Evolutionary conservation across 2,888 invertebrate genomes (phyloP), one percentile per base, ranked within the genome.

Genomic region (Hesperia comma): DNA sequence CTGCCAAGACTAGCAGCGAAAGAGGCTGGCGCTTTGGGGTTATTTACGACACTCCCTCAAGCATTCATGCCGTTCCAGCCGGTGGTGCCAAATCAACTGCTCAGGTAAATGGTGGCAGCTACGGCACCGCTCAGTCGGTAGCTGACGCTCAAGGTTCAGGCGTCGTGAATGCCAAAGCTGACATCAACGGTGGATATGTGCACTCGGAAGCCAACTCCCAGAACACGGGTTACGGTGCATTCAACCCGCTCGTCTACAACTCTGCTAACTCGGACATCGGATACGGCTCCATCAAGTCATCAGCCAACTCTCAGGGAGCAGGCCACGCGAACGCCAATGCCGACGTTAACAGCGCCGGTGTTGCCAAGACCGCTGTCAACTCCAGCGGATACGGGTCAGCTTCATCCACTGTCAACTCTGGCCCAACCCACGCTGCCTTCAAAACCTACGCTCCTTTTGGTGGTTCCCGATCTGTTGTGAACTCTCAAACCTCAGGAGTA

Each of bases 21-120:
- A 83, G 86, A 75, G 81, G 81, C 68, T 91, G 91, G 91, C 86
- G 80, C 49, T 90, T 91, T 71, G 91, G 91, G 14, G 86, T 88
- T 26, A 71, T 78, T 1, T 91, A 90, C 71, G 83, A 81, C 61
- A 69, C 69, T 12, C 88, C 87, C n/a, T 68, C 72, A 26, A 60
- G 66, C 58, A 75, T 80, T 32, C 73, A 73, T 40, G 72, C 72
- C 8, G 79, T 78, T 41, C 67, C 72, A 10, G 75, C 74, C 43
- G 79, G 77, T 7, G 71, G 68, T 14, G 78, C 77, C 32, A 73
- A 77, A 49, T 77, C 19, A 4, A 43, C 54, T 2, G 78, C 80
- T 33, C 77, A 80, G 67, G 77, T 77, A 14, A 71, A 79, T 61
- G 75, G 73, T 14, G 75, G 72, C 14, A 78, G 76, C 6, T 74